phyloP scores from a whole-genome alignment of 1,140 invertebrate species.

The Trachymyrmex cornetzi region DNA sequence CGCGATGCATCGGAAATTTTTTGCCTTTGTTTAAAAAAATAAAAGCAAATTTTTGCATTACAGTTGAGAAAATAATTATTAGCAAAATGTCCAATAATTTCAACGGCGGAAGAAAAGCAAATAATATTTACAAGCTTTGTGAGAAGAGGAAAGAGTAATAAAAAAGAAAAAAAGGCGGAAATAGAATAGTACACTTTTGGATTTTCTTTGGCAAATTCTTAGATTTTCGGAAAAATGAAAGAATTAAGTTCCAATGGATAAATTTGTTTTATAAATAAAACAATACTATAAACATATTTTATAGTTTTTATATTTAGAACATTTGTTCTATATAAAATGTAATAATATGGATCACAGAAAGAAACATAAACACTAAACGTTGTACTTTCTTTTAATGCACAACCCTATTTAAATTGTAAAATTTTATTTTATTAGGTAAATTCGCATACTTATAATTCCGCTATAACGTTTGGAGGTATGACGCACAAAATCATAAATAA shows the following conservation, averaged over 20 bases:
- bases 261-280: no score
- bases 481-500: background rate
- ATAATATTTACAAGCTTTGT: slow-evolving; percentile 10
- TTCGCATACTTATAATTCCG: background rate
- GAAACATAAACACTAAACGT: background rate
- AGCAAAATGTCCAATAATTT: slow-evolving; percentile 26
- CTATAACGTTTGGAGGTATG: background rate
- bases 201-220: background rate
- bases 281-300: slow-evolving; percentile 1
- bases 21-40: background rate
- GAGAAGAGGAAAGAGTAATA: background rate
- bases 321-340: background rate
- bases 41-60: background rate
- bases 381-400: background rate
- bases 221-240: slow-evolving; percentile 1
- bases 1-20: background rate
- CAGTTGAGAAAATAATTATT: background rate
- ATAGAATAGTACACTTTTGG: background rate
- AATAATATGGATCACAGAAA: background rate
- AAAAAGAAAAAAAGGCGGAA: background rate
- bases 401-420: background rate
- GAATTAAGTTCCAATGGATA: slow-evolving; percentile 9
- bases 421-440: background rate
- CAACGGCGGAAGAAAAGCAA: background rate
- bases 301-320: background rate